Evolutionary conservation across 2,797 vertebrate species (phyloP).

Genomic region (Picus viridis): DNA sequence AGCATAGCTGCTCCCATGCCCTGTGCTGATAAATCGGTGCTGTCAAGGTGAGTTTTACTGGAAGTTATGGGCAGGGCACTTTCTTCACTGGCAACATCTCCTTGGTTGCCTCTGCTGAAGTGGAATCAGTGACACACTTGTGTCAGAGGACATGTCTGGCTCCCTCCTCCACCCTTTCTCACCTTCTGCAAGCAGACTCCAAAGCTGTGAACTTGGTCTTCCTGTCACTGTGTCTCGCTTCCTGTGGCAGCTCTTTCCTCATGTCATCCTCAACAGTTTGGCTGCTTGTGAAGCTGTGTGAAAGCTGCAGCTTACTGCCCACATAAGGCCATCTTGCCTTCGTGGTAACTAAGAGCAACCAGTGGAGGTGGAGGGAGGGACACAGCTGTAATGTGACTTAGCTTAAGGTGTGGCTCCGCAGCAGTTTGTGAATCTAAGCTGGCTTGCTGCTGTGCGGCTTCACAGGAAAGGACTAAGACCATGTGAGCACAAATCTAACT

Average conservation of each 20-base stretch:
- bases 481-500: not conserved
- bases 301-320: not conserved
- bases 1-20: accelerated
- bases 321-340: not conserved
- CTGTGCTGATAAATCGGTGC: too few species aligned
- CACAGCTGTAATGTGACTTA: not conserved
- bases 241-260: not conserved
- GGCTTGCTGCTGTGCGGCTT: not conserved
- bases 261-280: not conserved
- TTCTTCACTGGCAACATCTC: not conserved
- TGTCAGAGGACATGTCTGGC: not conserved
- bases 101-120: not conserved
- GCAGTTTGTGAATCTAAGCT: not conserved
- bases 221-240: not conserved
- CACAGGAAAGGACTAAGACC: not conserved
- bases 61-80: not conserved
- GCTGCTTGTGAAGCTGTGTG: not conserved
- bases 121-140: too few species aligned
- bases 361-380: not conserved
- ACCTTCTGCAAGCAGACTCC: not conserved
- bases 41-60: not conserved
- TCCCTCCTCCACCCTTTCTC: not conserved
- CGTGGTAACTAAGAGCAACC: not conserved
- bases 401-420: not conserved
- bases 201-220: not conserved